Base-by-base conservation (phyloP, 2,113 vertebrate species). In the Pelobates fuscus region DNA sequence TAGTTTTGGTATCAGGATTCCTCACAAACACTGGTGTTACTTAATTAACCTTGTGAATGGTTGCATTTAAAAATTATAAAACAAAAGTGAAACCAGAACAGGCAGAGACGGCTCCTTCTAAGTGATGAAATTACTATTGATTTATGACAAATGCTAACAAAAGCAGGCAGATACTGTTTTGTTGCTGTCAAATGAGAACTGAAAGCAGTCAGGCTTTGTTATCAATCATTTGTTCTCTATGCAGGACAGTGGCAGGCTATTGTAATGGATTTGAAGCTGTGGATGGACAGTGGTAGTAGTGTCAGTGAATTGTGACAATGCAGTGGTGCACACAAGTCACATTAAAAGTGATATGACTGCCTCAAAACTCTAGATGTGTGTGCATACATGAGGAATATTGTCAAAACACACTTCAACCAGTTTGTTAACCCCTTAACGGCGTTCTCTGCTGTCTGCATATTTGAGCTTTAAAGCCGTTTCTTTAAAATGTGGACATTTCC, bases 101-200 rank as follows among this genome's bases (percentile, higher is more conserved):
- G 80, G 84, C 83, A 83, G 84, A 90, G 84, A 90, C 85, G 88
- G 84, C 84, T 85, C 83, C 79, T 88, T 87, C 83, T 82, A 70
- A 86, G 75, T 93, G 88, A 92, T 93, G 88, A 94, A 93, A 94
- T 92, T 91, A 88, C 86, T 90, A 88, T 89, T 95, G 94, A 96
- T 96, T 94, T 96, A 96, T 95, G 90, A 93, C 90, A 92, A 93
- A 92, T 89, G 92, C 93, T 90, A 85, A 87, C 84, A 81, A 86
- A 88, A 89, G 88, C 83, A 83, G 74, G 84, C 83, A 87, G 87
- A 80, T 83, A 85, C 88, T 89, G 88, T 89, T 92, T 93, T 91
- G 90, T 94, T 91, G 89, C 91, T 91, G 92, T 95, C 91, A 92
- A 82, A 90, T 88, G 86, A 87, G 88, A 92, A 87, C 88, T 88